Evolutionary conservation across 1,140 invertebrate species (phyloP), one percentile per base, ranked within the genome.

Genomic region (Panulirus ornatus): DNA sequence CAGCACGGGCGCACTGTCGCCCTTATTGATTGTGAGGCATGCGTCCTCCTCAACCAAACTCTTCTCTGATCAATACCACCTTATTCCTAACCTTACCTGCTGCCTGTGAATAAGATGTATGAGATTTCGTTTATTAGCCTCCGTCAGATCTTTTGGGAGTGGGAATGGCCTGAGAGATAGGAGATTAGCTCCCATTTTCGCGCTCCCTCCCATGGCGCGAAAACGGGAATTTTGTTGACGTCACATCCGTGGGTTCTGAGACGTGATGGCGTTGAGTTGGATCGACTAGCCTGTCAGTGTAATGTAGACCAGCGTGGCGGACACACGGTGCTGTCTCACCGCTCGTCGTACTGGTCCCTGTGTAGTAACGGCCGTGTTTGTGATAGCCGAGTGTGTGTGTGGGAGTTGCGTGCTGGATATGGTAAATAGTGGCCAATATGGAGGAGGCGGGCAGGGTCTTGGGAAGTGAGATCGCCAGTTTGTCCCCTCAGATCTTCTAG

Each of bases 231-330:
- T 87, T 78, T 73, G 88, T 83, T 89, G 88, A 89, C 88, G 88
- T 89, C 88, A 89, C 71, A 75, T 54, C 87, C 87, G 79, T 27
- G 88, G 66, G 86, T 73, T 76, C 27, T 76, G 71, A 86, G 84
- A 86, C 84, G 88, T 84, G 88, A 89, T 89, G 79, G 88, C 88
- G 88, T 73, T 82, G 88, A 89, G 79, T 34, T 70, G 78, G 51
- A 71, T 58, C 85, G 47, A 63, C 47, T 87, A 54, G 75, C 19
- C 44, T 54, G 88, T 89, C 76, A 89, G 88, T 89, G 88, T 89
- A 89, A 89, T 89, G 88, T 89, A 89, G 88, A 82, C 88, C 88
- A 89, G 88, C 88, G 88, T 89, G 88, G 76, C 44, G 81, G 88
- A 84, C 63, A 89, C 79, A 89, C 88, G 79, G 79, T 73, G 88